phyloP scores from a whole-genome alignment of 1,140 invertebrate species.

The Acromyrmex charruanus region DNA sequence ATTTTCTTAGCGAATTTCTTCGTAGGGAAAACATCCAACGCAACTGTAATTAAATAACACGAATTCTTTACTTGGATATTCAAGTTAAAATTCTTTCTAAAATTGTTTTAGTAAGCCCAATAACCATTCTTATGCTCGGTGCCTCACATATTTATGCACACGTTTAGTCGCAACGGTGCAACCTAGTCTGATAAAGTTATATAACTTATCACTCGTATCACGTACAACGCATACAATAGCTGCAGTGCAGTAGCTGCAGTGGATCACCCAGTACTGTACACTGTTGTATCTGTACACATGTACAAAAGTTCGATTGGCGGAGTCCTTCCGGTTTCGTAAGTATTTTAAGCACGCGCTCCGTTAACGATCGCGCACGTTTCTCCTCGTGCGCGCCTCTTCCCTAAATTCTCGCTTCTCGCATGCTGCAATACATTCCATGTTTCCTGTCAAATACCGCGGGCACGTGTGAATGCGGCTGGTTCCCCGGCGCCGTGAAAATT shows the following conservation, averaged over 20 bases:
- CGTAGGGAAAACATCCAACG: not conserved
- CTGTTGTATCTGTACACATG: conserved; percentile 13
- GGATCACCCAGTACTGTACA: conserved; percentile 17
- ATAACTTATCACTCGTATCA: conserved; percentile 34
- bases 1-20: not conserved
- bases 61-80: not conserved
- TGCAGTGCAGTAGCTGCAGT: conserved; percentile 27
- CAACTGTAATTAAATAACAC: not conserved
- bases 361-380: conserved; percentile 74
- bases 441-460: conserved; percentile 56
- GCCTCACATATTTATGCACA: not conserved
- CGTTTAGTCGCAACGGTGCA: not conserved
- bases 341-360: conserved; percentile 80
- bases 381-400: conserved; percentile 15
- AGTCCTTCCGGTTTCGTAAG: conserved; percentile 66
- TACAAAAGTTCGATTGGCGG: conserved; percentile 52
- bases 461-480: conserved; percentile 40
- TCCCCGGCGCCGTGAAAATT: conserved; percentile 21
- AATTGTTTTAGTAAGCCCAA: not conserved
- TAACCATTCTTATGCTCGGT: not conserved
- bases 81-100: not conserved
- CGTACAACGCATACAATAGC: conserved; percentile 16
- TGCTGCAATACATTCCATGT: conserved; percentile 52
- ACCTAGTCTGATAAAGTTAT: not conserved
- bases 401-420: conserved; percentile 49